Evolutionary conservation across 2,113 vertebrate genomes (phyloP).

Genomic region (Sander lucioperca): DNA sequence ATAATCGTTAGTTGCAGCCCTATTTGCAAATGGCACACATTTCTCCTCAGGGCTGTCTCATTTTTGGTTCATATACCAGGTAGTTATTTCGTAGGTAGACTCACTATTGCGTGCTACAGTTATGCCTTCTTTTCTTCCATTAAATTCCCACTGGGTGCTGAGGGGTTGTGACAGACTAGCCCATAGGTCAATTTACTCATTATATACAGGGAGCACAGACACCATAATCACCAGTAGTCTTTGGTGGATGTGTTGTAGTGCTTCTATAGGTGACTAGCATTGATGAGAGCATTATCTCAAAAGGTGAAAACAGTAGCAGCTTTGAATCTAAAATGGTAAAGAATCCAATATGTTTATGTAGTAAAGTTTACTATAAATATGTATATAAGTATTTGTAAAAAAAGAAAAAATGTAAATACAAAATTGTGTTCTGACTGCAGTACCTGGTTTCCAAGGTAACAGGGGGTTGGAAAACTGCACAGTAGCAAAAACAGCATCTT

Average conservation of each 20-base stretch:
- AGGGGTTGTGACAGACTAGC: neutral
- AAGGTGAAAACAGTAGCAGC: neutral
- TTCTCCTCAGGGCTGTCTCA: neutral
- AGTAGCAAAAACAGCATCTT: conserved; percentile 4
- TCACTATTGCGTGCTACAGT: neutral
- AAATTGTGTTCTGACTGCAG: neutral
- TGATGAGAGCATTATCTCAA: neutral
- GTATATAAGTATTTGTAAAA: neutral
- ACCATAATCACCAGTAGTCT: neutral
- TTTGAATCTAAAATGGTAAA: neutral
- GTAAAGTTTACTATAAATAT: neutral
- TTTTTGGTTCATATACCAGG: neutral
- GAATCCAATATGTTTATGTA: neutral
- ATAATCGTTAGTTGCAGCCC: no score
- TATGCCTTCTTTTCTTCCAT: neutral
- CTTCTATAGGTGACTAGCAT: neutral
- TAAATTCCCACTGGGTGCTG: neutral
- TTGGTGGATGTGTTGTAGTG: neutral
- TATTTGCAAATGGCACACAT: neutral
- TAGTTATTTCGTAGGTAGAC: conserved; percentile 6
- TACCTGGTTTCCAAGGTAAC: conserved; percentile 55
- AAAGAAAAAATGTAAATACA: neutral
- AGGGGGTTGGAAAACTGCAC: conserved; percentile 20
- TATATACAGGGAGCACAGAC: conserved; percentile 7
- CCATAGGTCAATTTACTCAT: conserved; percentile 30